Evolutionary conservation across 2,797 vertebrate genomes (phyloP).

Genomic region (Enteromius mattozi): DNA sequence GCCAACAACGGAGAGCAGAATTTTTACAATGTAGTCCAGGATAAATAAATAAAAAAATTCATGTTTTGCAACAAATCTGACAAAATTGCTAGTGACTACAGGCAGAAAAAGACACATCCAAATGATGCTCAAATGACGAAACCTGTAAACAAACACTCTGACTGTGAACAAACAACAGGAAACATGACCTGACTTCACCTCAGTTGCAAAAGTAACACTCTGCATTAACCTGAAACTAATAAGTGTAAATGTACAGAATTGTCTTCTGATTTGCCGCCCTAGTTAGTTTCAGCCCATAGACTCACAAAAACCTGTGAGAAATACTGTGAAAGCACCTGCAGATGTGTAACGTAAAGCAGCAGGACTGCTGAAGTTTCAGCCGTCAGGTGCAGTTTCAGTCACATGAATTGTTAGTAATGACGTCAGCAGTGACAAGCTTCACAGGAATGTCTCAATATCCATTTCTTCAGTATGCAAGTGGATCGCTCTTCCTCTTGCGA

Average conservation of each 20-base stretch:
- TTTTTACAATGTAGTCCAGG: background rate
- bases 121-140: background rate
- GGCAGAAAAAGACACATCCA: too few species aligned
- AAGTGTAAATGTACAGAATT: background rate
- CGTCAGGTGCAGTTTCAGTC: background rate
- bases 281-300: background rate
- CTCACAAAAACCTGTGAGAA: background rate
- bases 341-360: background rate
- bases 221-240: slow-evolving; percentile 39
- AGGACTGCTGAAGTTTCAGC: background rate
- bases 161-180: slow-evolving; percentile 11
- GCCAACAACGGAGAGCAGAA: too few species aligned
- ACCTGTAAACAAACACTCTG: background rate
- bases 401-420: background rate
- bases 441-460: background rate
- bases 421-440: slow-evolving; percentile 17
- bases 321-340: background rate
- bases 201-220: slow-evolving; percentile 33
- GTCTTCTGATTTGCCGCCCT: background rate
- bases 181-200: slow-evolving; percentile 19
- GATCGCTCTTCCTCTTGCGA: slow-evolving; percentile 30
- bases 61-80: background rate
- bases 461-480: background rate
- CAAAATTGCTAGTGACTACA: slow-evolving; percentile 2
- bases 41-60: background rate